Evolutionary conservation across 2,797 vertebrate species (phyloP), one percentile per base, ranked within the genome.

Genomic region (Streptopelia turtur): DNA sequence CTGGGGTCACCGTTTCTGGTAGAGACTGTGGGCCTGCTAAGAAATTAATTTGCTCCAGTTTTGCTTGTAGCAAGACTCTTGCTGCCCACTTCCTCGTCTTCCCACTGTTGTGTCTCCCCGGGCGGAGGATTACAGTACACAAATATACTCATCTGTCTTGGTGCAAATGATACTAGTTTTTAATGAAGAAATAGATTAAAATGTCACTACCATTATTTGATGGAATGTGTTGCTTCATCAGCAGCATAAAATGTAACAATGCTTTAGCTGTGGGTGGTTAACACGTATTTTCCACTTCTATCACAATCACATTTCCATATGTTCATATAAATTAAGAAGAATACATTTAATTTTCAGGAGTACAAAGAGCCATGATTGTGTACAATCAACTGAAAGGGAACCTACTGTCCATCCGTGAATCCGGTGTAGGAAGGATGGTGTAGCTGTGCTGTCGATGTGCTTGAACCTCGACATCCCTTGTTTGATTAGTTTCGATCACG

Each of bases 171-270:
- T 83, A 59, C 35, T 78, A 10, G 52, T 56, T 88, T 93, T 70
- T 94, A 88, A 85, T 82, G 89, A 88, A 90, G 76, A 76, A 86
- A 61, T 74, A 75, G 83, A 84, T 94, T 33, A 56, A 96, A 93
- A 92, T 91, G 85, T 87, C 83, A 81, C 39, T 68, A 11, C 63
- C 0, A 0, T 87, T 89, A 59, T 65, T 85, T 91, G 87, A 87
- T 77, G 84, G 93, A 75, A 57, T 50, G 39, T 52, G 79, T 89
- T 91, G 83, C 69, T 76, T 95, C 86, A 56, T 79, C 28, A 3
- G 60, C 56, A n/a, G 72, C 69, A 83, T 72, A 43, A 75, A 91
- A 75, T 92, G 43, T 85, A 83, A 65, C 76, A 83, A 87, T 93
- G 13, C 39, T 80, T 84, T 35, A 91, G 89, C 80, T 94, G 91